Evolutionary conservation across 1,140 invertebrate genomes (phyloP).

Genomic region (Calephelis virginiensis): DNA sequence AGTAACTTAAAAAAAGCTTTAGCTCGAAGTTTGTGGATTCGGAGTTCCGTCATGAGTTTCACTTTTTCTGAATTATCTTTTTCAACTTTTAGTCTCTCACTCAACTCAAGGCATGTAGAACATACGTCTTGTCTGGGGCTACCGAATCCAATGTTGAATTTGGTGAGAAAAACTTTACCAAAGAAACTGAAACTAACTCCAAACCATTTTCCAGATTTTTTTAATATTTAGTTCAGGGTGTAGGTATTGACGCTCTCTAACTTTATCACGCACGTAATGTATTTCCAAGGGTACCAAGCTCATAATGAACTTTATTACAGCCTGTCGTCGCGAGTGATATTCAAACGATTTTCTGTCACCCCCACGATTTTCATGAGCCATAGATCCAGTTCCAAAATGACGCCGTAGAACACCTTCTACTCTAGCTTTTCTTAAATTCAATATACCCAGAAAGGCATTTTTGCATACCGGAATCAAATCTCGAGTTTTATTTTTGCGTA

Average conservation of each 20-base stretch:
- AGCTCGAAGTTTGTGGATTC: too few relatives aligned
- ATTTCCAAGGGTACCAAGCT: neutral
- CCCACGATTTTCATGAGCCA: neutral
- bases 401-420: neutral
- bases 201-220: neutral
- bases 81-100: too few relatives aligned
- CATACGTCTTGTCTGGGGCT: too few relatives aligned
- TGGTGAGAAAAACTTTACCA: neutral
- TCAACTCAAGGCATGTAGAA: too few relatives aligned
- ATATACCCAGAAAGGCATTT: neutral
- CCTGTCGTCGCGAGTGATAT: neutral
- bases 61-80: too few relatives aligned
- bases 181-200: neutral
- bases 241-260: conserved; percentile 4
- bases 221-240: neutral
- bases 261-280: neutral
- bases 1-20: too few relatives aligned
- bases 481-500: neutral
- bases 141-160: neutral
- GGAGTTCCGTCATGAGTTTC: too few relatives aligned
- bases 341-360: neutral
- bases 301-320: conserved; percentile 7
- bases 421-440: neutral
- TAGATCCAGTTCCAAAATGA: neutral
- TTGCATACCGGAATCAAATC: neutral